Base-by-base conservation (phyloP, 2,797 vertebrate species). In the Anomalospiza imberbis region DNA sequence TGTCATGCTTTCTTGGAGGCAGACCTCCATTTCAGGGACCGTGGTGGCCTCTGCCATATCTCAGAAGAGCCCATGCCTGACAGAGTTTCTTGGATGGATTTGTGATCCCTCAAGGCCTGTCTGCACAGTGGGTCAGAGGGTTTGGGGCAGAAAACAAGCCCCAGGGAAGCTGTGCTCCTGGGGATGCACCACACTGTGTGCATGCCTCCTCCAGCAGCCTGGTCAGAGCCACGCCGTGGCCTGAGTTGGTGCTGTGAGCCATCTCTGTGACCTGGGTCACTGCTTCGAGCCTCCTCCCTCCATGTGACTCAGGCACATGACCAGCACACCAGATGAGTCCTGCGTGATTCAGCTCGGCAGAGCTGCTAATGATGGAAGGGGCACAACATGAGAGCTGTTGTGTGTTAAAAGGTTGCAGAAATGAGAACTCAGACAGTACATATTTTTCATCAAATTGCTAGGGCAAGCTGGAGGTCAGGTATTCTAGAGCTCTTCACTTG, bases 401-500 rank as follows among this genome's bases (percentile, higher is more conserved):
- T 1, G 0, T 55, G 34, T 45, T 79, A 47, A 68, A 78, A 82
- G 47, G 63, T 50, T 89, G 34, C 38, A 62, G 62, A 93, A 91
- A 54, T 45, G 31, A 82, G 54, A 86, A 47, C 53, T 44, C 73
- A 80, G 20, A 2, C n/a, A 47, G 34, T 36, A 72, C 8, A 16
- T 36, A 61, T 71, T 83, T 93, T 40, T 66, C 3, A 26, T 54
- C 4, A 87, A 89, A 61, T 58, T 72, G 40, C 71, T 90, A 31
- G 63, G 32, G 38, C 38, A 90, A 80, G 51, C 24, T 63, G 40
- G n/a, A 82, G 83, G 67, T 91, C 83, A 71, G 63, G n/a, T 51
- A 89, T 87, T 94, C 38, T 67, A 89, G 57, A 86, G 36, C 24
- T 77, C 80, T 78, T 81, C 31, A 2, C 65, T 93, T 94, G 91